A percentile compares a stretch with the other conserved stretches of the same genome.
phyloP scores from a whole-genome alignment of 2,888 invertebrate genomes.

The Baccha elongata region DNA sequence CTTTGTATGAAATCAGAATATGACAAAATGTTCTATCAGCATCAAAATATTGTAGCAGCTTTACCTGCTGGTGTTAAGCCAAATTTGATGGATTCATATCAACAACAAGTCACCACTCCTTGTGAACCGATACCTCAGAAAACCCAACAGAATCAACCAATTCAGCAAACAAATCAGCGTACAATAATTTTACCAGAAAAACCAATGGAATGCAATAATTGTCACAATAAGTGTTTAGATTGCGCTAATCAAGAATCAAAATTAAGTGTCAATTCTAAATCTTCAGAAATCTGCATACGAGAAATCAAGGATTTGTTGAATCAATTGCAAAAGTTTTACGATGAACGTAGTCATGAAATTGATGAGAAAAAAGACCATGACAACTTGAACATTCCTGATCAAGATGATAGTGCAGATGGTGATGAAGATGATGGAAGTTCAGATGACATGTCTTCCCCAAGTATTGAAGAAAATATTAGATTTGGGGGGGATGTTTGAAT shows the following conservation, averaged over 20 bases:
- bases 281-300: constrained; percentile 77
- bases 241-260: constrained; percentile 27
- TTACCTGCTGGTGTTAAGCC: constrained; percentile 55
- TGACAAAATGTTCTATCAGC: constrained; percentile 81
- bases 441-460: constrained; percentile 76
- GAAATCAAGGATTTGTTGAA: constrained; percentile 77
- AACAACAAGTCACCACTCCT: constrained; percentile 11
- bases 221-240: constrained; percentile 18
- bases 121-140: not conserved
- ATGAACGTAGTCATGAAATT: constrained; percentile 35
- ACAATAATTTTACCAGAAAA: constrained; percentile 3
- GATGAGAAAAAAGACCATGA: not conserved
- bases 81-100: constrained; percentile 32
- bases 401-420: constrained; percentile 76
- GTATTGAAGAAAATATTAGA: constrained; percentile 56
- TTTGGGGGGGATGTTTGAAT: constrained; percentile 36
- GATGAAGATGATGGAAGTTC: constrained; percentile 78
- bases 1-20: constrained; percentile 82
- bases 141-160: not conserved
- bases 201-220: constrained; percentile 19
- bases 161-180: constrained; percentile 17
- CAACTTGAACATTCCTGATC: constrained; percentile 46
- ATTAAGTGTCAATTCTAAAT: constrained; percentile 76
- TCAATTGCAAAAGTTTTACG: constrained; percentile 57
- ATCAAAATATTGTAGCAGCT: constrained; percentile 77